Evolutionary conservation across 2,888 invertebrate species (phyloP).

Genomic region (Hymenopus coronatus): DNA sequence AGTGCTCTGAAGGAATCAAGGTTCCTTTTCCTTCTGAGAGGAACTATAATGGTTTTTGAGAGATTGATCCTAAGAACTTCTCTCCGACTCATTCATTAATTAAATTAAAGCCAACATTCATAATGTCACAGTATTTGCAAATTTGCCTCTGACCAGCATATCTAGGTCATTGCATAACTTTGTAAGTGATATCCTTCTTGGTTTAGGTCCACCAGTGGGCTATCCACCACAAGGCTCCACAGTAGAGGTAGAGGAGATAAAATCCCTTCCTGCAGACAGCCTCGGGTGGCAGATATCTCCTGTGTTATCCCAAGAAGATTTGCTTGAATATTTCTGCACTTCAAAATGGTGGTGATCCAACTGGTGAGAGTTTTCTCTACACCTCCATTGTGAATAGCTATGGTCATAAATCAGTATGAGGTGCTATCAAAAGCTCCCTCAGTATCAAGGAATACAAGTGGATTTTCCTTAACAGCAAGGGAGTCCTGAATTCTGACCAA

Average conservation of each 20-base stretch:
- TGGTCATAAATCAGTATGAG: conserved; percentile 26
- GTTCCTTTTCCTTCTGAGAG: too few species aligned
- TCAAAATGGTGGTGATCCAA: conserved; percentile 26
- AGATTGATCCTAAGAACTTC: background rate
- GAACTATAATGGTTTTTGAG: too few species aligned
- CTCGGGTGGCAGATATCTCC: conserved; percentile 13
- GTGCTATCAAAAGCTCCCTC: conserved; percentile 39
- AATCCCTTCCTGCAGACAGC: conserved; percentile 41
- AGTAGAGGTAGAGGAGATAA: conserved; percentile 40
- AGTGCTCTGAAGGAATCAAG: too few species aligned
- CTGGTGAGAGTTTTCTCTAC: background rate
- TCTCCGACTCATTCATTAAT: background rate
- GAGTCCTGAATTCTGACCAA: conserved; percentile 12
- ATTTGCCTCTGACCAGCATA: background rate
- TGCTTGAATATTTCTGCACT: conserved; percentile 15
- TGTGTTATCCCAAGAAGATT: background rate
- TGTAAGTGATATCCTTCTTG: background rate
- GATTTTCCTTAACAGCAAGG: conserved; percentile 26
- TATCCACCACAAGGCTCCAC: conserved; percentile 38
- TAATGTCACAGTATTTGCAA: background rate
- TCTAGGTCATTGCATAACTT: too few species aligned
- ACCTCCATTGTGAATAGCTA: conserved; percentile 10
- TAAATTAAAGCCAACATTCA: background rate
- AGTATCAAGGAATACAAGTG: conserved; percentile 36
- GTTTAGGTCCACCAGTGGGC: conserved; percentile 18